Evolutionary conservation across 1,140 invertebrate species (phyloP).

Genomic region (Aculops lycopersici): DNA sequence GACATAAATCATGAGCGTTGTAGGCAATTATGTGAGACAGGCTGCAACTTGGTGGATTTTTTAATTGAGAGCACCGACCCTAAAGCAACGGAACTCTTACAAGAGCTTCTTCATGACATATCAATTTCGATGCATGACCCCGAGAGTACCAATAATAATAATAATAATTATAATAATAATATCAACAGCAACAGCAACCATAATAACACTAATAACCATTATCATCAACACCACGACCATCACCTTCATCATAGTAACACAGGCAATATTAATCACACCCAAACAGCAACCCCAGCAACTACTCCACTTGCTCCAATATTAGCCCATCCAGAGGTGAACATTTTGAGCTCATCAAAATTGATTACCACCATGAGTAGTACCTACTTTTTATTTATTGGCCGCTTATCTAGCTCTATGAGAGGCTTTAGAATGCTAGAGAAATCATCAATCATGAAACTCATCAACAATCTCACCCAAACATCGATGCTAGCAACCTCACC

Average conservation of each 20-base stretch:
- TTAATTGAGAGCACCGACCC: slow-evolving; percentile 25
- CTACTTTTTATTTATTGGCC: slow-evolving; percentile 71
- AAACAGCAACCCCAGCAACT: too few relatives aligned
- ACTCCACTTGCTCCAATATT: too few relatives aligned
- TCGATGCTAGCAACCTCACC: slow-evolving; percentile 26
- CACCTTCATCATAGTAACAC: too few relatives aligned
- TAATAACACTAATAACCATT: too few relatives aligned
- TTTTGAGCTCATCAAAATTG: slow-evolving; percentile 58
- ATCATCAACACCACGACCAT: too few relatives aligned
- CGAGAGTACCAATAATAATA: too few relatives aligned
- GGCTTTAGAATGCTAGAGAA: slow-evolving; percentile 35
- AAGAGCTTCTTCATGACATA: slow-evolving; percentile 37
- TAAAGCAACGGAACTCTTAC: slow-evolving; percentile 23
- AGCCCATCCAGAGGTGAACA: too few relatives aligned
- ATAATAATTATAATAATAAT: too few relatives aligned
- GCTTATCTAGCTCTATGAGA: slow-evolving; percentile 34
- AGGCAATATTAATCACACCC: too few relatives aligned
- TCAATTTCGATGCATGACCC: slow-evolving; percentile 41
- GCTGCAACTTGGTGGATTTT: slow-evolving; percentile 40
- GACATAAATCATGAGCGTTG: slow-evolving; percentile 24
- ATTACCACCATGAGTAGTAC: slow-evolving; percentile 55
- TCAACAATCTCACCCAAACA: slow-evolving; percentile 23
- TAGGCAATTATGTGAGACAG: slow-evolving; percentile 30
- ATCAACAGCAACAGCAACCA: too few relatives aligned
- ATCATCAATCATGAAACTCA: slow-evolving; percentile 29